A percentile compares a stretch with the other conserved stretches of the same genome.
phyloP scores from a whole-genome alignment of 2,888 invertebrate genomes.

The Oithona nana region DNA sequence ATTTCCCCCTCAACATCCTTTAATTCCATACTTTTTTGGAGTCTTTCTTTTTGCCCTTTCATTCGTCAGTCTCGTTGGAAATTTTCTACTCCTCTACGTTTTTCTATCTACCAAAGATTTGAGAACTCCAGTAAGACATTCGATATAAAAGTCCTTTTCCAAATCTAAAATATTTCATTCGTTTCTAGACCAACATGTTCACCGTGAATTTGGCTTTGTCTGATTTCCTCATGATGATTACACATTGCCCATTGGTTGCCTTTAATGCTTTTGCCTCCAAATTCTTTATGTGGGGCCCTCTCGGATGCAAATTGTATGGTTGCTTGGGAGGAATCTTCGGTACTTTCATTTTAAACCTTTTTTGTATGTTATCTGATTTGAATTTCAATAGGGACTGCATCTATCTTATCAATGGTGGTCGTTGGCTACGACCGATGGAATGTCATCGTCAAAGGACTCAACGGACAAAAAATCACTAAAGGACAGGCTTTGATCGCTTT shows the following conservation, averaged over 20 bases:
- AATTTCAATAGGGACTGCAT: constrained; percentile 26
- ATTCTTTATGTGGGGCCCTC: constrained; percentile 26
- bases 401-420: constrained; percentile 28
- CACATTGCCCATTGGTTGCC: no score
- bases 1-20: constrained; percentile 12
- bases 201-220: no score
- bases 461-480: constrained; percentile 26
- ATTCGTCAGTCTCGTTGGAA: no score
- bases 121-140: constrained; percentile 14
- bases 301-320: constrained; percentile 28
- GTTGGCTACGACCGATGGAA: constrained; percentile 30
- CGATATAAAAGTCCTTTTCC: no score
- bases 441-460: constrained; percentile 29
- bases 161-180: no score
- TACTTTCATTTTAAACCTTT: not conserved
- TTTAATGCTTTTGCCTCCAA: no score
- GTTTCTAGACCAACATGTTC: no score
- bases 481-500: constrained; percentile 26
- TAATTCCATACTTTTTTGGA: constrained; percentile 9
- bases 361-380: no score
- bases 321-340: constrained; percentile 28
- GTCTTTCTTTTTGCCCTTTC: constrained; percentile 8
- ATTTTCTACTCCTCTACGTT: no score
- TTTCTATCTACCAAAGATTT: no score
- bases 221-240: no score